These are phyloP conservation scores for Marmota flaviventris DNA, from an alignment of 2,113 vertebrate species.

Conservation along the genomic window DNA sequence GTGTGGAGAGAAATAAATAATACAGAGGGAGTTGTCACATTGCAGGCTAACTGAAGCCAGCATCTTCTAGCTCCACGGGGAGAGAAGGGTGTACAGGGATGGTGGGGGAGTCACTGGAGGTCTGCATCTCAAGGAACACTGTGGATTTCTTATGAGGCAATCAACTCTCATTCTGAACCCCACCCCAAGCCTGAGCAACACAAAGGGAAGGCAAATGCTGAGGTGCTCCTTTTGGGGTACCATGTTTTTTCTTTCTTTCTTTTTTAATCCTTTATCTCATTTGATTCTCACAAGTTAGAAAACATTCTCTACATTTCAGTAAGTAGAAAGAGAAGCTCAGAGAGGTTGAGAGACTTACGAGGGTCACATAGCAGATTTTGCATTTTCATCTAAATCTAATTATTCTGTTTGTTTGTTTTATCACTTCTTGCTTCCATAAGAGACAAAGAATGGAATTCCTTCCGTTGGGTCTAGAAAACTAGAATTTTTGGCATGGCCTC, in stretches of 20 bases:
- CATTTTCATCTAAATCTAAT: background rate
- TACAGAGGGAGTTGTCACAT: background rate
- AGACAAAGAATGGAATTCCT: background rate
- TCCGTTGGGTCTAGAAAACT: background rate
- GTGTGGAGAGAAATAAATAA: conserved; percentile 63
- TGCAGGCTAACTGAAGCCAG: background rate
- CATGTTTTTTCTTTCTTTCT: background rate
- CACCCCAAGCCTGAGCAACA: background rate
- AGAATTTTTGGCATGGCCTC: background rate
- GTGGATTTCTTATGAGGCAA: background rate
- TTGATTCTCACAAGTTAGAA: background rate
- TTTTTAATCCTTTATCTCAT: background rate
- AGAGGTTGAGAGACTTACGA: background rate
- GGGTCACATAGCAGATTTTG: background rate
- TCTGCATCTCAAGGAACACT: background rate
- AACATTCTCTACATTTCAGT: background rate
- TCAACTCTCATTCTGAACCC: background rate
- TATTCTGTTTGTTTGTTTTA: background rate
- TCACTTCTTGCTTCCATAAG: background rate
- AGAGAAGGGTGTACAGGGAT: background rate
- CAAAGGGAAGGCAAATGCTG: background rate
- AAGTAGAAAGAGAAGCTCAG: conserved; percentile 8
- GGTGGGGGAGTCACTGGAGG: background rate
- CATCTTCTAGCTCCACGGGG: background rate
- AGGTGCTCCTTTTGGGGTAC: accelerated